Evolutionary conservation across 1,140 invertebrate species (phyloP), one percentile per base, ranked within the genome.

Genomic region (Pseudomyrmex dendroicus): DNA sequence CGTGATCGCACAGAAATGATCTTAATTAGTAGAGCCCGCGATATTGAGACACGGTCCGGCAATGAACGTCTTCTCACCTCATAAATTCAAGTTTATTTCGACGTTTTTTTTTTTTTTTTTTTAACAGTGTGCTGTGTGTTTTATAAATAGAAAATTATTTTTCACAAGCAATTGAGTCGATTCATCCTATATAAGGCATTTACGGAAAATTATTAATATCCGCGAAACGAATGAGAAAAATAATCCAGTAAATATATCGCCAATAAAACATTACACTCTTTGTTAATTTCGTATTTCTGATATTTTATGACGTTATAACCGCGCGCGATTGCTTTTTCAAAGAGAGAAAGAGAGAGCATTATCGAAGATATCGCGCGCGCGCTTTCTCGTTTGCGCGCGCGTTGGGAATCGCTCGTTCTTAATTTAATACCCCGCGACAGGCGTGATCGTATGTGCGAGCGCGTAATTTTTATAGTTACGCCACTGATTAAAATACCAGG

Each of bases 1-100:
- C 82, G 72, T 91, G 89, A 91, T 90, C 89, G 87, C 86, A 85
- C 84, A 87, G 83, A 90, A 90, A 92, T 92, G 77, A 90, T 91
- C 89, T 92, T 93, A 92, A 93, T 93, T 93, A 92, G 88, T 86
- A 86, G 88, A 86, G 88, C 88, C 73, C 73, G 88, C 73, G 73
- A 73, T 84, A 83, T 76, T 72, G 86, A 87, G 87, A 73, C 73
- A 20, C 66, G 15, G 62, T 15, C 25, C 46, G 20, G 56, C 57
- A 52, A 73, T 68, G 62, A 73, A 44, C 72, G 83, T 88, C 77
- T 88, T 88, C 73, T 57, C 83, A 57, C 67, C 84, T 88, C 73
- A 77, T 85, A 84, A 88, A 88, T 83, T 50, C 70, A 73, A 73
- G 72, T 67, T 50, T 77, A 17, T 52, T 52, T 50, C 67, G 22